These are phyloP conservation scores for Adelphocoris suturalis DNA, from an alignment of 2,888 invertebrate genomes.

Conservation along the genomic window DNA sequence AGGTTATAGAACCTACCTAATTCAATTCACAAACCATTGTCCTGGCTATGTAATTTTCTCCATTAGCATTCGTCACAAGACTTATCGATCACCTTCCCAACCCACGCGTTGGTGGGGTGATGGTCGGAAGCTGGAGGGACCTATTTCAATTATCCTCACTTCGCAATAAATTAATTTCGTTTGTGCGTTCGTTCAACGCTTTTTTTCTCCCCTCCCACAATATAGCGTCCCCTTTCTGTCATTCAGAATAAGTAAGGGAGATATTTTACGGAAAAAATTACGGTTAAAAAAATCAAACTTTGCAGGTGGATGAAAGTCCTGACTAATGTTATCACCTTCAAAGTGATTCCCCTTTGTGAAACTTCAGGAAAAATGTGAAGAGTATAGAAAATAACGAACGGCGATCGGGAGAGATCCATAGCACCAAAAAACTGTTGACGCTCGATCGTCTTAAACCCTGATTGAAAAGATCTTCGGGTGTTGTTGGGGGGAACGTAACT, in stretches of 20 bases:
- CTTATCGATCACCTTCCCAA: background rate
- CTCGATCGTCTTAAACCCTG: constrained; percentile 19
- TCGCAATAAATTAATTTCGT: constrained; percentile 34
- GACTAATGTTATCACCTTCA: constrained; percentile 7
- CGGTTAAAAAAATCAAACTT: constrained; percentile 9
- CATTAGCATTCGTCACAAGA: constrained; percentile 44
- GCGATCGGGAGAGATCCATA: background rate
- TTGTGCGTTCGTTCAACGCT: background rate
- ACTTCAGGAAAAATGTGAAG: background rate
- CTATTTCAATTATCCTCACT: constrained; percentile 46
- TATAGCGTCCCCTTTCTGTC: background rate
- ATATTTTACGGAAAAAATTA: background rate
- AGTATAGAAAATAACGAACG: background rate
- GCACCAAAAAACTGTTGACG: constrained; percentile 21
- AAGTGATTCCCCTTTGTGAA: constrained; percentile 8
- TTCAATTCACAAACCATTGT: background rate
- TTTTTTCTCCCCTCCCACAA: background rate
- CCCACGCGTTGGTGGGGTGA: background rate
- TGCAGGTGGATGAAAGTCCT: background rate
- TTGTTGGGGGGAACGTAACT: constrained; percentile 1
- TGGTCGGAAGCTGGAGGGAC: background rate
- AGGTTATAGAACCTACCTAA: background rate
- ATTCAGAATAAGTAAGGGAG: background rate
- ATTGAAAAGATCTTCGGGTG: constrained; percentile 19
- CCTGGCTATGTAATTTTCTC: background rate